A percentile compares a stretch with the other conserved stretches of the same genome.
phyloP scores from a whole-genome alignment of 2,888 invertebrate species.

The Drosophila parthenogenetica region DNA sequence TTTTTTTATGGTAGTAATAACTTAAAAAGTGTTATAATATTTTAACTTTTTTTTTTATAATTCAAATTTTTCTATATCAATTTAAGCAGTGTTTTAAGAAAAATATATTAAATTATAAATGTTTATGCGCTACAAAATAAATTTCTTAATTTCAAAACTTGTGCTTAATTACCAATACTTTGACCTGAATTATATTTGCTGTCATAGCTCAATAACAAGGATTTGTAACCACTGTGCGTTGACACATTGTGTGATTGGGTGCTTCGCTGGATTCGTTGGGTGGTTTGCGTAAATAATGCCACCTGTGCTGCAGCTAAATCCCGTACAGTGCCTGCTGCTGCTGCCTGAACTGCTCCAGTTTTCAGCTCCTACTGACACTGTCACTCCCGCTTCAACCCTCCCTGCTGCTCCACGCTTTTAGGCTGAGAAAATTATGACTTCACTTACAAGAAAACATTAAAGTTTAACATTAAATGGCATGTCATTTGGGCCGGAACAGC shows the following conservation, averaged over 20 bases:
- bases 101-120: too few species aligned
- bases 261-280: not conserved
- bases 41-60: too few species aligned
- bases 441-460: constrained; percentile 74
- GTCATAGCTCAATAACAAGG: too few species aligned
- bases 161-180: too few species aligned
- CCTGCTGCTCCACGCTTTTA: not conserved
- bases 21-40: too few species aligned
- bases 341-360: constrained; percentile 8
- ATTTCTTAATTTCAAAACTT: too few species aligned
- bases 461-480: constrained; percentile 82
- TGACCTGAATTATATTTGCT: too few species aligned
- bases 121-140: too few species aligned
- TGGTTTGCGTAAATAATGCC: constrained; percentile 75
- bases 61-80: too few species aligned
- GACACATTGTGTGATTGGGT: not conserved
- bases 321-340: constrained; percentile 14
- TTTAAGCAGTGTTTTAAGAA: too few species aligned
- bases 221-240: not conserved
- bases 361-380: not conserved
- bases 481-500: constrained; percentile 75
- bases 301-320: constrained; percentile 64
- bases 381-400: not conserved
- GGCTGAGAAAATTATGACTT: constrained; percentile 64
- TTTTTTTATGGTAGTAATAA: too few species aligned